Base-by-base conservation (phyloP, 30 jellyfish, hydroid and myxozoan genomes). In the Mastigias papua region DNA sequence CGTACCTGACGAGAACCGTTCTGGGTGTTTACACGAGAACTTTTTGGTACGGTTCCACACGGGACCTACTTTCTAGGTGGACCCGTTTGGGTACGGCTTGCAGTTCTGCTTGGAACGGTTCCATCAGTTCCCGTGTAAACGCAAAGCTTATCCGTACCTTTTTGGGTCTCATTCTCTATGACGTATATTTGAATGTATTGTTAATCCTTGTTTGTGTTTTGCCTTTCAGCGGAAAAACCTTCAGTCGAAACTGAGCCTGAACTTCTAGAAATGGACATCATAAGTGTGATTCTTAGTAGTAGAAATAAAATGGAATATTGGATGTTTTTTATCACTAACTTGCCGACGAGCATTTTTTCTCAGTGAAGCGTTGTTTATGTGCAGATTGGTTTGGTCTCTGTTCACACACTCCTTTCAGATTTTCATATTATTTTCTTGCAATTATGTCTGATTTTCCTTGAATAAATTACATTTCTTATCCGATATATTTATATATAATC, bases 181-280 rank as follows among this genome's bases (percentile, higher is more conserved):
- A 2, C 19, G 1, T 73, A 6, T 20, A 8, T 34, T 50, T 61
- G 15, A 20, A 34, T 73, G 69, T 6, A 2, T 54, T 54, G 3
- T 6, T 3, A 11, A 19, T 3, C 2, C 67, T 3, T 5, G 17
- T 19, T 73, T 42, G 20, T 68, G 27, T 25, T 74, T 50, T 74
- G 21, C 21, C 72, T 74, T 86, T 23, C 66, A 86, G 94, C 68
- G 94, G 94, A 63, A 86, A 86, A 48, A 86, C 94, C 23, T 86
- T 86, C 85, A 86, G 71, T 82, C 50, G 94, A 73, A 74, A 67
- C 73, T 84, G 83, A 84, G 54, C 54, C 13, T 42, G 54, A 4
- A 42, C 13, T 42, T 15, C 13, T 15, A 42, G 13, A 15, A 4
- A 42, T 42, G 54, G 54, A 42, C 54, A 42, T 42, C 54, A 42